Percentiles rank a stretch among this genome's conserved stretches.
Evolutionary conservation across 2,797 vertebrate genomes (phyloP).

Genomic region (Avahi laniger): DNA sequence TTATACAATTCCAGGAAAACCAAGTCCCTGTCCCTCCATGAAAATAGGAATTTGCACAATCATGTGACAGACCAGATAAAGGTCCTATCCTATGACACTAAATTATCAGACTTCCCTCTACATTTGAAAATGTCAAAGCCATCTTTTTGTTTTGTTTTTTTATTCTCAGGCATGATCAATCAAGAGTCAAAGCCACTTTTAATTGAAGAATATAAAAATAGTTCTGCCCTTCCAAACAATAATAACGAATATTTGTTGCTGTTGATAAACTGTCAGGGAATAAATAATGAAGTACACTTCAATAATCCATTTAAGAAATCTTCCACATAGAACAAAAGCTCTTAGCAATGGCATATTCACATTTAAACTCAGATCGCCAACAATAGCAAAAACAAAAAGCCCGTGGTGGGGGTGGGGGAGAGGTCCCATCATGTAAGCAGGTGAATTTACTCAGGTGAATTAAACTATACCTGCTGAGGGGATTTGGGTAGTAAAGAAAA

Average conservation of each 20-base stretch:
- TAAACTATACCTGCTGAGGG: neutral
- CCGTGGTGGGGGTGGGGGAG: neutral
- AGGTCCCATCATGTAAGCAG: neutral
- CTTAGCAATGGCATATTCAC: neutral
- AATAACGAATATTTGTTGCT: conserved; percentile 11
- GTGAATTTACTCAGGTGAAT: neutral
- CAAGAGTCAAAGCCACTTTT: neutral
- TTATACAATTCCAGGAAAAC: conserved; percentile 3
- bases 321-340: neutral
- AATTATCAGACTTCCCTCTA: neutral
- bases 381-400: neutral
- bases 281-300: neutral
- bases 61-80: neutral
- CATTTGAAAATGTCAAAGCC: conserved; percentile 16
- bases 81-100: neutral
- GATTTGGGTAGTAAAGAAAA: neutral
- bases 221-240: neutral
- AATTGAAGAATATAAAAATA: conserved; percentile 29
- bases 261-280: neutral
- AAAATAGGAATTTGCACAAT: neutral
- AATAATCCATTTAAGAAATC: neutral
- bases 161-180: neutral
- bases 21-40: neutral
- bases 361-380: conserved; percentile 30
- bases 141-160: neutral